Percentiles rank a stretch among this genome's conserved stretches.
Conservation (phyloP, 1,140 invertebrate species). For the Anoplophora glabripennis region DNA sequence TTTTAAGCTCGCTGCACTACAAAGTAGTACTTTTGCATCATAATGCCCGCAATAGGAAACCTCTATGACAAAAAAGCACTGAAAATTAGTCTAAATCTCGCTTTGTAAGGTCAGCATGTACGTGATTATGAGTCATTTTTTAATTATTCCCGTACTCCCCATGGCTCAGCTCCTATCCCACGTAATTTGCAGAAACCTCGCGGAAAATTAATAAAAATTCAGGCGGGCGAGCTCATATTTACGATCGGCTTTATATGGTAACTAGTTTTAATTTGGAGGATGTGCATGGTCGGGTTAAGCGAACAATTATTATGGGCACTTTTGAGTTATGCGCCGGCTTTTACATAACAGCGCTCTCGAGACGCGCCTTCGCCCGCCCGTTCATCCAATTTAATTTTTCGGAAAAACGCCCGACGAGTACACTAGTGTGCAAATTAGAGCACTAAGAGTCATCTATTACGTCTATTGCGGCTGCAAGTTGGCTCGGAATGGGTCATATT, state of each 20-base stretch:
- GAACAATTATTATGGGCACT: background rate
- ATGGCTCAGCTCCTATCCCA: too few relatives aligned
- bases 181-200: too few relatives aligned
- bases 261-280: slow-evolving; percentile 11
- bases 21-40: too few relatives aligned
- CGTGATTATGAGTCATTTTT: slow-evolving; percentile 13
- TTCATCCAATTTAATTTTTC: slow-evolving; percentile 27
- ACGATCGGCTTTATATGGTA: too few relatives aligned
- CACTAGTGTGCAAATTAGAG: slow-evolving; percentile 25
- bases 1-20: too few relatives aligned
- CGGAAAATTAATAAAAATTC: too few relatives aligned
- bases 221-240: too few relatives aligned
- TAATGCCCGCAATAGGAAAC: too few relatives aligned
- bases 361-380: slow-evolving; percentile 5
- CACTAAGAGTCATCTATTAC: slow-evolving; percentile 27
- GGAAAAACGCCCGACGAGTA: slow-evolving; percentile 9
- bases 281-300: too few relatives aligned
- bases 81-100: too few relatives aligned
- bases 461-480: slow-evolving; percentile 27
- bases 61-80: too few relatives aligned
- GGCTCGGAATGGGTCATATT: slow-evolving; percentile 28
- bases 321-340: slow-evolving; percentile 15
- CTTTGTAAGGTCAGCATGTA: too few relatives aligned
- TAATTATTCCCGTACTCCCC: slow-evolving; percentile 4
- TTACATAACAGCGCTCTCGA: background rate